Conservation (phyloP, 2,888 invertebrate genomes). For the Notodonta ziczac region DNA sequence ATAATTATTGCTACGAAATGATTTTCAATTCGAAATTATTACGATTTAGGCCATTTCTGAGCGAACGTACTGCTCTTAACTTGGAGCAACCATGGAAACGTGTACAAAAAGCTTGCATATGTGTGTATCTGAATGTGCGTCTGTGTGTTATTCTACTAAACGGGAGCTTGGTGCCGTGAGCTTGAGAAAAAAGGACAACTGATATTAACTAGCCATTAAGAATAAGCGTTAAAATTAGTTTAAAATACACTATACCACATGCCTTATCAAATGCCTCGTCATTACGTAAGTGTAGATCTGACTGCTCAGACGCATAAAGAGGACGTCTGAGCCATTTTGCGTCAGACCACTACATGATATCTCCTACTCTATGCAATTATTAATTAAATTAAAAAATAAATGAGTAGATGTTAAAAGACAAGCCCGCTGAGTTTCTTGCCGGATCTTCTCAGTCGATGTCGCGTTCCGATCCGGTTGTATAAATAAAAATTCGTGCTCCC, state of each 20-base stretch:
- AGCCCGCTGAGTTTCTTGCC: too few relatives aligned
- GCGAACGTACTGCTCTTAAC: slow-evolving; percentile 23
- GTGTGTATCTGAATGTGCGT: slow-evolving; percentile 1
- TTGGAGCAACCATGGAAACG: slow-evolving; percentile 36
- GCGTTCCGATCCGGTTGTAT: too few relatives aligned
- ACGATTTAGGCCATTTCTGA: slow-evolving; percentile 28
- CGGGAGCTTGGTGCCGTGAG: slow-evolving; percentile 3
- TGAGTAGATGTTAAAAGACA: too few relatives aligned
- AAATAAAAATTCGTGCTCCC: too few relatives aligned
- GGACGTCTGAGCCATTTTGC: too few relatives aligned
- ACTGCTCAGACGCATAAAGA: too few relatives aligned
- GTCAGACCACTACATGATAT: too few relatives aligned
- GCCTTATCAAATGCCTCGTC: not conserved
- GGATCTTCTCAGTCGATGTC: too few relatives aligned
- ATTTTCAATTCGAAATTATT: not conserved
- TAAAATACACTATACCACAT: not conserved
- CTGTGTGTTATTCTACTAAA: slow-evolving; percentile 9
- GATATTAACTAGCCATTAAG: slow-evolving; percentile 5
- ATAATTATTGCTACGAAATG: too few relatives aligned
- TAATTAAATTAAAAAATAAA: too few relatives aligned
- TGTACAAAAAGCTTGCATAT: slow-evolving; percentile 21
- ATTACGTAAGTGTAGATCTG: too few relatives aligned
- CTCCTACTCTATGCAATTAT: too few relatives aligned
- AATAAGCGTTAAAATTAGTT: not conserved
- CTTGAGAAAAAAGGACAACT: not conserved